Evolutionary conservation across 30 jellyfish, hydroid and myxozoan genomes (phyloP).

Genomic region (Aurelia aurita complex sp. Pacific): DNA sequence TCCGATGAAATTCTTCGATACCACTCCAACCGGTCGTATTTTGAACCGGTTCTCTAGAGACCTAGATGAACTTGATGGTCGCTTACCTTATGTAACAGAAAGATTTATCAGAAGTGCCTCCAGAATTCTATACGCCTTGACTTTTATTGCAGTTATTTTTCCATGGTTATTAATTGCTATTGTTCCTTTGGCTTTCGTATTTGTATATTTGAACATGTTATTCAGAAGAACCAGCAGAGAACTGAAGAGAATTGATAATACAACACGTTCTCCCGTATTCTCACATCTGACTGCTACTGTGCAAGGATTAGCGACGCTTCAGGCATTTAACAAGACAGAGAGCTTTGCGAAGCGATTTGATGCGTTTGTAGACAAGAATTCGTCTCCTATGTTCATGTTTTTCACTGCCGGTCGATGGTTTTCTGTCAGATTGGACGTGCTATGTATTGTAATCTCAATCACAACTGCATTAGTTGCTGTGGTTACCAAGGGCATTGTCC

Average conservation of each 20-base stretch:
- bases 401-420: conserved; percentile 62
- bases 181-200: conserved; percentile 37
- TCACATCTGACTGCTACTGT: conserved; percentile 83
- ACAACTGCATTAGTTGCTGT: conserved; percentile 54
- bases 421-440: conserved; percentile 54
- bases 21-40: conserved; percentile 79
- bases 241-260: conserved; percentile 72
- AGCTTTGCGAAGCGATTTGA: conserved; percentile 39
- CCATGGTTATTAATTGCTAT: conserved; percentile 79
- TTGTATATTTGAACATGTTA: conserved; percentile 22
- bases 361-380: conserved; percentile 56
- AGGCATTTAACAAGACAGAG: conserved; percentile 55
- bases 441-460: conserved; percentile 24
- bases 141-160: conserved; percentile 50
- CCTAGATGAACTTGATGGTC: conserved; percentile 70
- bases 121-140: conserved; percentile 39
- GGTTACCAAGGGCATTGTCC: conserved; percentile 58
- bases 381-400: conserved; percentile 58
- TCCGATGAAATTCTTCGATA: conserved; percentile 72
- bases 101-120: conserved; percentile 17
- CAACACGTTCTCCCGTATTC: conserved; percentile 76
- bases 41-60: conserved; percentile 77
- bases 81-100: conserved; percentile 55
- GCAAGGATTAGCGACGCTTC: conserved; percentile 74
- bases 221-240: conserved; percentile 75